Base-by-base conservation (phyloP, 2,797 vertebrate genomes). In the Agapornis canus region DNA sequence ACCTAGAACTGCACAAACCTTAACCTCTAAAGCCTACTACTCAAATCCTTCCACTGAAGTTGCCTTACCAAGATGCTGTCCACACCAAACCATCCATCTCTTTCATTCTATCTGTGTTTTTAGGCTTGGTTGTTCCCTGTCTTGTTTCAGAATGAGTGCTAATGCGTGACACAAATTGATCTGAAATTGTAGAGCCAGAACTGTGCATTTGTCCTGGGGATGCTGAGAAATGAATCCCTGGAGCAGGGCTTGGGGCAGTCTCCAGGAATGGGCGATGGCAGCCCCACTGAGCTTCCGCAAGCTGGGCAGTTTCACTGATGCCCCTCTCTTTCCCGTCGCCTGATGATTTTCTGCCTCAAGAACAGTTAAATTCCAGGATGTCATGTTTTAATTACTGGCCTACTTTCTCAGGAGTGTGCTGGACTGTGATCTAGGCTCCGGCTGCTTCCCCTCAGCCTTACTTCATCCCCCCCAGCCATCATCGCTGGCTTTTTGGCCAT, bases 291-390 rank as follows among this genome's bases (percentile, higher is more conserved):
- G 97, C 96, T 97, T 32, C 11, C 10, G 2, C 1, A 0, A 52
- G 68, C 35, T 65, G 9, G 68, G 21, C 66, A 54, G 22, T 54
- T 16, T 51, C 1, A 3, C 45, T 29, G 0, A 8, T 78, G 39
- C 61, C 5, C 73, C 63, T 20, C 54, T 13, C 1, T 12, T 78
- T 68, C 65, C 60, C 89, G 3, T 0, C 5, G 19, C 98, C 97
- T 93, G 96, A 97, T 97, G 94, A 97, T 97, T 97, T 98, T 96
- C 98, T 93, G 98, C 97, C 98, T 96, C 94, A 97, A 97, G 97
- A 98, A 87, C 92, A 96, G 97, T 89, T 97, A 96, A 3, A 97
- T 95, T 93, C 66, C 29, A 94, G 13, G 96, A 97, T 91, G 61
- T 1, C 1, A 31, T 98, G 97, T 95, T 97, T 95, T 64, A 82